Evolutionary conservation across 2,113 vertebrate genomes (phyloP), one percentile per base, ranked within the genome.

Genomic region (Ceyx melanurus): DNA sequence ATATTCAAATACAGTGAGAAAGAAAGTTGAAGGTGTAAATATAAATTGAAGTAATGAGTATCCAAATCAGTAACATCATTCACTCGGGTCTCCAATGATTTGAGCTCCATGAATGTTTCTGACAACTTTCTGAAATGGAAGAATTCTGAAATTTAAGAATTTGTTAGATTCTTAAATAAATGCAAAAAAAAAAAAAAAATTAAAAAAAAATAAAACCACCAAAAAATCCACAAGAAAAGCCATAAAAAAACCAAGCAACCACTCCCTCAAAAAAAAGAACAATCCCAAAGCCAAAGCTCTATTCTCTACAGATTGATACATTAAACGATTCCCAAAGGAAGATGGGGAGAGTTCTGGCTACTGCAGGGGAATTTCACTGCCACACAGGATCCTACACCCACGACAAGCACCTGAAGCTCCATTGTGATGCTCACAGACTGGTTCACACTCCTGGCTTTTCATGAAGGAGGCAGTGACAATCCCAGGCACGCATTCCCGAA

Each of bases 311-410:
- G 28, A 42, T 22, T 50, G 43, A 21, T 23, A 23, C 18, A 10
- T 23, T 29, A 43, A 8, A 17, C 1, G n/a, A 8, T 7, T 31
- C 46, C 7, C 25, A 25, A 25, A 26, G 53, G 26, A 66, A 35
- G 58, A 16, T 2, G 10, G 4, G 54, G 35, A 28, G 23, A 15
- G 12, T 40, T 58, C 13, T 46, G 53, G 22, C 13, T 76, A 37
- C 77, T 57, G 58, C 14, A 74, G 9, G 17, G 20, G 42, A 80
- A 28, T 21, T 43, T 37, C n/a, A 18, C 28, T 51, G 40, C 50
- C 1, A 0, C 43, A 48, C 17, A 42, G 11, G 45, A n/a, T 48
- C 43, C 46, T 25, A 43, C 9, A 25, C 1, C 6, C 7, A 11
- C 13, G 17, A 61, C 28, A 61, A 22, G n/a, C 28, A 60, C 60